phyloP scores from a whole-genome alignment of 2,113 vertebrate species.

The Phycodurus eques region DNA sequence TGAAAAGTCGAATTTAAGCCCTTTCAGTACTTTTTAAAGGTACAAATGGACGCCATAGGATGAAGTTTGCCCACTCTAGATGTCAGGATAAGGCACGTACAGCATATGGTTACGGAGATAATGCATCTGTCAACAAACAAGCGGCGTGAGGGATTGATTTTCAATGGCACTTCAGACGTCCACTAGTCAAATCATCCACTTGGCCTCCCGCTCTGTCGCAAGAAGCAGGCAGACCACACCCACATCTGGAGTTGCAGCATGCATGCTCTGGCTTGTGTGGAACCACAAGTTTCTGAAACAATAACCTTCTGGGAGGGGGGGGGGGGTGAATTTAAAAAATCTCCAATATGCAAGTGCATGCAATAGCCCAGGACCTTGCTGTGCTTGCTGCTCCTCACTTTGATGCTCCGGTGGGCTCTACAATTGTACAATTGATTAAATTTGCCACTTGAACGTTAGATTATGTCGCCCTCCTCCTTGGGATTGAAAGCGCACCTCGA shows the following conservation, averaged over 20 bases:
- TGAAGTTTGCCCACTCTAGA: background rate
- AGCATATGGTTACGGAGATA: constrained; percentile 47
- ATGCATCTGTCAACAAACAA: constrained; percentile 42
- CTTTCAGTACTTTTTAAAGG: background rate
- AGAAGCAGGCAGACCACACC: constrained; percentile 43
- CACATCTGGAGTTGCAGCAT: constrained; percentile 9
- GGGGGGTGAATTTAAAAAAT: background rate
- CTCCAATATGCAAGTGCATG: background rate
- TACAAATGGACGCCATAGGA: background rate
- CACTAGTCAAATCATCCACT: constrained; percentile 50
- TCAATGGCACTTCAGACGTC: constrained; percentile 24
- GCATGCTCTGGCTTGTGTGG: background rate
- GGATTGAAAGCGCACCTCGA: constrained; percentile 24
- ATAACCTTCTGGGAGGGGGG: background rate
- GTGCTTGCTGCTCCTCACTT: background rate
- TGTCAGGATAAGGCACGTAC: background rate
- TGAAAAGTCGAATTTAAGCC: no score
- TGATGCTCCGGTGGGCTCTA: background rate
- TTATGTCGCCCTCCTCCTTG: constrained; percentile 25
- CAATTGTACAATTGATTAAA: constrained; percentile 41
- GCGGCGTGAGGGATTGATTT: constrained; percentile 40
- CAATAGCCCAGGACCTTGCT: background rate
- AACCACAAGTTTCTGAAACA: background rate
- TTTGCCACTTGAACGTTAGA: constrained; percentile 32
- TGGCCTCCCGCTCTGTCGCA: constrained; percentile 5